Conservation (phyloP, 2,113 vertebrate genomes). For the Symphodus melops region DNA sequence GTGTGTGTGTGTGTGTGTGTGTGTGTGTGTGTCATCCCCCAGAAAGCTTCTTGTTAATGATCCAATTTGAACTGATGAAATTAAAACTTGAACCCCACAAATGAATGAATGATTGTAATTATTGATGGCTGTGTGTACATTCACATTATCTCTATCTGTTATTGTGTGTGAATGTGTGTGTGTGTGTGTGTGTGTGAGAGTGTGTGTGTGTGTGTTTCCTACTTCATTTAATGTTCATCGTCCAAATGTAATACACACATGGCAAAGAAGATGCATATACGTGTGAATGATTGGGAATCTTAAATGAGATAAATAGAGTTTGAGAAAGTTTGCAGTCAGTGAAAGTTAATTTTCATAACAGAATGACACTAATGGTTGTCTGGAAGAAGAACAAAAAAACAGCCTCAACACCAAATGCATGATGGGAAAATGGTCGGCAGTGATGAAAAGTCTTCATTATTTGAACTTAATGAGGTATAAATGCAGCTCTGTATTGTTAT, state of each 20-base stretch:
- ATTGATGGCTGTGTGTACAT: slow-evolving; percentile 34
- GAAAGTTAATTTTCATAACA: not conserved
- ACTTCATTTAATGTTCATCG: slow-evolving; percentile 39
- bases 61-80: slow-evolving; percentile 79
- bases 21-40: slow-evolving; percentile 45
- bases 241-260: slow-evolving; percentile 15
- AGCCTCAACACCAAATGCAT: not conserved
- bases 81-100: slow-evolving; percentile 78
- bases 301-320: not conserved
- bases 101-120: slow-evolving; percentile 78
- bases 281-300: not conserved
- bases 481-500: not conserved
- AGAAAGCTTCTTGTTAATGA: slow-evolving; percentile 80
- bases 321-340: not conserved
- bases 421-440: not conserved
- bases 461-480: slow-evolving; percentile 15
- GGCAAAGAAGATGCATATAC: not conserved
- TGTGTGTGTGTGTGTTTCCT: slow-evolving; percentile 10
- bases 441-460: not conserved
- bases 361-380: not conserved
- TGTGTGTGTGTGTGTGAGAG: slow-evolving; percentile 7
- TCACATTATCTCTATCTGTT: not conserved
- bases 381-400: slow-evolving; percentile 8
- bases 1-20: slow-evolving; percentile 16
- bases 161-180: not conserved